Evolutionary conservation across 2,797 vertebrate species (phyloP).

Genomic region (Hapalemur alaotrensis): DNA sequence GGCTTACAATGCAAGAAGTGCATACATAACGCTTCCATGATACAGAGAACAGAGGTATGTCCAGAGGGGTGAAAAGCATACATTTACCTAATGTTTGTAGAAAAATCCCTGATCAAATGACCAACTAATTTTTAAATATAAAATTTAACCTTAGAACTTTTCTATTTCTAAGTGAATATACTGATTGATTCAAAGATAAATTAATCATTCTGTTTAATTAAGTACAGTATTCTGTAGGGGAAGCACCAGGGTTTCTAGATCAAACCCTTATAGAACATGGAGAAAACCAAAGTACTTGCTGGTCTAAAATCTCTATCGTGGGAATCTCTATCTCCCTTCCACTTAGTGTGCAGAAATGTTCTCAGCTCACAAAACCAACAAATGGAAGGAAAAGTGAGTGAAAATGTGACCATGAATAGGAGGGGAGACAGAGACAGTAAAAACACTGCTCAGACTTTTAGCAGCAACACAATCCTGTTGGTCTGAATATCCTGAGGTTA

Average conservation of each 20-base stretch:
- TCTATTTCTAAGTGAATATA: conserved; percentile 58
- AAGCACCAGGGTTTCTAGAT: conserved; percentile 74
- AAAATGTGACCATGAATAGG: not conserved
- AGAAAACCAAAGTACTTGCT: not conserved
- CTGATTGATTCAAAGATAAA: conserved; percentile 56
- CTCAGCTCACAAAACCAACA: not conserved
- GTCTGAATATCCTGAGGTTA: conserved; percentile 82
- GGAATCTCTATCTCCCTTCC: not conserved
- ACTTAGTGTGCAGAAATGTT: not conserved
- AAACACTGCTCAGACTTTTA: conserved; percentile 72
- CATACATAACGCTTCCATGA: not conserved
- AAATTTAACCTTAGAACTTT: conserved; percentile 46
- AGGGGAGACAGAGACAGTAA: conserved; percentile 61
- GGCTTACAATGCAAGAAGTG: conserved; percentile 41
- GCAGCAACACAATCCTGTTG: conserved; percentile 77
- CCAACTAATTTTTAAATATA: conserved; percentile 52
- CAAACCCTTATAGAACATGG: conserved; percentile 51
- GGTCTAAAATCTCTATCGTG: not conserved
- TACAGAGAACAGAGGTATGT: conserved; percentile 24
- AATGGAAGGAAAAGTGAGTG: not conserved
- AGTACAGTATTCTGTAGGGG: conserved; percentile 34
- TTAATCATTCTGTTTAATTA: not conserved
- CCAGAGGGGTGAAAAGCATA: conserved; percentile 31
- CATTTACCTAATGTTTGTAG: conserved; percentile 44
- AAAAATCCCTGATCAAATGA: conserved; percentile 77